Percentiles rank a stretch among this genome's conserved stretches.
phyloP scores from a whole-genome alignment of 2,113 vertebrate species.

The Tautogolabrus adspersus region DNA sequence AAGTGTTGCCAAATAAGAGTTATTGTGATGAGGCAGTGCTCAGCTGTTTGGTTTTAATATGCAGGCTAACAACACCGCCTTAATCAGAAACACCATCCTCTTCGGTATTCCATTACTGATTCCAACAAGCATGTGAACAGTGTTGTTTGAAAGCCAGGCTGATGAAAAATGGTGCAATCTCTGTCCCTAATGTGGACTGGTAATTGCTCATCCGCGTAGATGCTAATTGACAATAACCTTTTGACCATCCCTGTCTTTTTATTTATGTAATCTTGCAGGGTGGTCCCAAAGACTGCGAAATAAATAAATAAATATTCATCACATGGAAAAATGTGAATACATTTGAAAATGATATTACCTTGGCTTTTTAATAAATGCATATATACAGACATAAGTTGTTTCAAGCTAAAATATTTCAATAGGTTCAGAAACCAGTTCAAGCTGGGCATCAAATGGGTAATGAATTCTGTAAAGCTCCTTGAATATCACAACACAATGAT shows the following conservation, averaged over 20 bases:
- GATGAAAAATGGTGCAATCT: slow-evolving; percentile 80
- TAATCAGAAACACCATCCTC: slow-evolving; percentile 74
- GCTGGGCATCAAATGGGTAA: slow-evolving; percentile 39
- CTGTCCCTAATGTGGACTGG: slow-evolving; percentile 69
- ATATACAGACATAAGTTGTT: slow-evolving; percentile 24
- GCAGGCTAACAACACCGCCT: slow-evolving; percentile 66
- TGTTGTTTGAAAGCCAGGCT: slow-evolving; percentile 70
- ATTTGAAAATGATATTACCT: slow-evolving; percentile 27
- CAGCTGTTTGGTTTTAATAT: slow-evolving; percentile 79
- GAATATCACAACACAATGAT: slow-evolving; percentile 64
- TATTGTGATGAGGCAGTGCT: slow-evolving; percentile 71
- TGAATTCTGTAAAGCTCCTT: slow-evolving; percentile 52
- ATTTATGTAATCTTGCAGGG: slow-evolving; percentile 61
- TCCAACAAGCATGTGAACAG: slow-evolving; percentile 72
- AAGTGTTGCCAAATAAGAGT: slow-evolving; percentile 74
- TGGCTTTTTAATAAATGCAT: slow-evolving; percentile 24
- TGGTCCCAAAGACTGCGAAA: slow-evolving; percentile 46
- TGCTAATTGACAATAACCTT: slow-evolving; percentile 79
- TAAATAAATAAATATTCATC: slow-evolving; percentile 19
- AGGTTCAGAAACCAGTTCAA: slow-evolving; percentile 36
- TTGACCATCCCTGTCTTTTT: slow-evolving; percentile 66
- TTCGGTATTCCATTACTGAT: slow-evolving; percentile 66
- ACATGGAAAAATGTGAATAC: slow-evolving; percentile 20
- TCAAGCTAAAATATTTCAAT: too few relatives aligned
- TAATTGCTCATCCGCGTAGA: slow-evolving; percentile 79